A percentile compares a stretch with the other conserved stretches of the same genome.
Evolutionary conservation across 1,140 invertebrate species (phyloP).

Genomic region (Melipona quadrifasciata): DNA sequence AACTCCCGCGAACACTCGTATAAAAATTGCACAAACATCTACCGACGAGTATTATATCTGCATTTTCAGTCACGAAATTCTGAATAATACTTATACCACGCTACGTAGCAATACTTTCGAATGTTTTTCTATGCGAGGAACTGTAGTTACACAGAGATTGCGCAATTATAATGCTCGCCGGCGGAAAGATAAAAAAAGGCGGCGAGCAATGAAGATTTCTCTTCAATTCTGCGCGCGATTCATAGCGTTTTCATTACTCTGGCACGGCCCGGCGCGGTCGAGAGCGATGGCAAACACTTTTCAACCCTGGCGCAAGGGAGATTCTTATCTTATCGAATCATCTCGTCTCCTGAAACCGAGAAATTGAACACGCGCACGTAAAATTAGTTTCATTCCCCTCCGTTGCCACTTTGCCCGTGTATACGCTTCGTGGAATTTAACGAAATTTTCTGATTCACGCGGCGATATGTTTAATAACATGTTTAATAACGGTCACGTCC

Average conservation of each 20-base stretch:
- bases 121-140: neutral
- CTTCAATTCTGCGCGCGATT: conserved; percentile 10
- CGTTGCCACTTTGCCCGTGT: neutral
- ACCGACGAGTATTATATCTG: no score
- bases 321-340: conserved; percentile 45
- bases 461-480: neutral
- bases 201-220: neutral
- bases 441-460: neutral
- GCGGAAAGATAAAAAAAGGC: neutral
- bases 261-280: neutral
- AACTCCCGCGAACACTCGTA: no score
- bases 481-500: neutral
- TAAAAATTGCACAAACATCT: no score
- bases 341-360: conserved; percentile 23
- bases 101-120: no score
- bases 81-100: no score
- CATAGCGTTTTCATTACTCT: conserved; percentile 25
- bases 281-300: conserved; percentile 43
- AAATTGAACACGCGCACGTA: conserved; percentile 32
- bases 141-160: neutral
- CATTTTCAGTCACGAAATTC: no score
- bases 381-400: conserved; percentile 9
- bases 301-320: conserved; percentile 16
- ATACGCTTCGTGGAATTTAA: neutral
- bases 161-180: neutral